A percentile compares a stretch with the other conserved stretches of the same genome.
Conservation (phyloP, 2,888 invertebrate genomes). For the Slavum lentiscoides region DNA sequence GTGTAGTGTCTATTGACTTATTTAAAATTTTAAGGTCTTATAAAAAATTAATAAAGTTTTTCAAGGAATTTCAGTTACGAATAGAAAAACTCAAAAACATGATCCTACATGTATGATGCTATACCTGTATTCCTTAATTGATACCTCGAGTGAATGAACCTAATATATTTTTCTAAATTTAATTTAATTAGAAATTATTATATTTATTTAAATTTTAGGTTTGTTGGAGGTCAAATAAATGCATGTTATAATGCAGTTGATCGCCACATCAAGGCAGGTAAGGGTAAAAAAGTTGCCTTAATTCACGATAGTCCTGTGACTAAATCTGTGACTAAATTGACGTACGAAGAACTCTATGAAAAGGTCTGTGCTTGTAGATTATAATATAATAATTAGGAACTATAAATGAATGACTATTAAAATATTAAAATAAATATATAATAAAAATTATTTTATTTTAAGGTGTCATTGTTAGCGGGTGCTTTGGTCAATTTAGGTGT, state of each 20-base stretch:
- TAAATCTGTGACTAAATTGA: slow-evolving; percentile 73
- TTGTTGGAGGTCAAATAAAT: slow-evolving; percentile 86
- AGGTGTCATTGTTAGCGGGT: slow-evolving; percentile 79
- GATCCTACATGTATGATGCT: background rate
- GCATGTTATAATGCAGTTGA: slow-evolving; percentile 93
- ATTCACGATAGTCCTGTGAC: slow-evolving; percentile 91
- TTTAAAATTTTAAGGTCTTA: too few relatives aligned
- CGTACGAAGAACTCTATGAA: slow-evolving; percentile 79
- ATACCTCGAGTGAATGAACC: background rate
- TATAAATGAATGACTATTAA: background rate
- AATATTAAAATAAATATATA: slow-evolving; percentile 29
- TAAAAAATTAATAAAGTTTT: too few relatives aligned
- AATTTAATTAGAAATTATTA: background rate
- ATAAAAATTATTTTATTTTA: slow-evolving; percentile 55
- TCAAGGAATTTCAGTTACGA: background rate
- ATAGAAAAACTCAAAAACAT: background rate
- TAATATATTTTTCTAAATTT: too few relatives aligned
- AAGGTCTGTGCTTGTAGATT: slow-evolving; percentile 64
- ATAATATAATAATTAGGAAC: too few relatives aligned
- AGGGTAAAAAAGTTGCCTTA: slow-evolving; percentile 77
- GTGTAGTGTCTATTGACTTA: too few relatives aligned
- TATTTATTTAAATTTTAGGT: slow-evolving; percentile 65
- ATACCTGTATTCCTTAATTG: background rate
- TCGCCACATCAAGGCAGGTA: slow-evolving; percentile 80
- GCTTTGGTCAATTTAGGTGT: slow-evolving; percentile 79